Evolutionary conservation across 2,113 vertebrate genomes (phyloP), one percentile per base, ranked within the genome.

Genomic region (Forbesichthys agassizii): DNA sequence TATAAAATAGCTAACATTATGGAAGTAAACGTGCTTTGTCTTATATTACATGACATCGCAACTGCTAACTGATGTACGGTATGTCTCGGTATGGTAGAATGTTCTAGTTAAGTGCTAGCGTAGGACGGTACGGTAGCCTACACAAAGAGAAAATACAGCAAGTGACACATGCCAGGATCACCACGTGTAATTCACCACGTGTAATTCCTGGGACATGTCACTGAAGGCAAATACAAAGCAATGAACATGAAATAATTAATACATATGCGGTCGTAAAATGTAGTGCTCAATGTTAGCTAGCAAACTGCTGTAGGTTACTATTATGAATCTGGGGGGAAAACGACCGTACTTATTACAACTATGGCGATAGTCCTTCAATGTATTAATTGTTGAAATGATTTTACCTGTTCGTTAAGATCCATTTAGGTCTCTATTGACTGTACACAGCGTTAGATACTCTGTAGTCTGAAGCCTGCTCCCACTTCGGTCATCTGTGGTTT

Each of bases 321-420:
- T 2, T 53, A 53, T 14, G 7, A 53, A 6, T 11, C 10, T 14
- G 49, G 11, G 52, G 14, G 6, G 1, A 53, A 53, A 53, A 53
- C 13, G 13, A 13, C n/a, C 13, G 13, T 11, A 42, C 36, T 42
- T 42, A 8, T 8, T 5, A 4, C 7, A 42, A 0, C 36, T 9
- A 14, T 11, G 9, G 13, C 49, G 49, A 52, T 10, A 14, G 49
- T 42, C 36, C 49, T 52, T 52, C 49, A 14, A 52, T 14, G 49
- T 52, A 14, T 12, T 52, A 5, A 14, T 54, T 48, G 6, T 20
- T 14, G 9, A 58, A 11, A 11, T 3, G 0, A 0, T 7, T 67
- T 66, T 83, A 90, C 92, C 91, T 92, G 88, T n/a, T 90, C 89
- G 0, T 58, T 79, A 51, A 89, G 48, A 71, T 91, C 91, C 92